Conservation (phyloP, 2,888 invertebrate species). For the Caenorhabditis macrosperma region DNA sequence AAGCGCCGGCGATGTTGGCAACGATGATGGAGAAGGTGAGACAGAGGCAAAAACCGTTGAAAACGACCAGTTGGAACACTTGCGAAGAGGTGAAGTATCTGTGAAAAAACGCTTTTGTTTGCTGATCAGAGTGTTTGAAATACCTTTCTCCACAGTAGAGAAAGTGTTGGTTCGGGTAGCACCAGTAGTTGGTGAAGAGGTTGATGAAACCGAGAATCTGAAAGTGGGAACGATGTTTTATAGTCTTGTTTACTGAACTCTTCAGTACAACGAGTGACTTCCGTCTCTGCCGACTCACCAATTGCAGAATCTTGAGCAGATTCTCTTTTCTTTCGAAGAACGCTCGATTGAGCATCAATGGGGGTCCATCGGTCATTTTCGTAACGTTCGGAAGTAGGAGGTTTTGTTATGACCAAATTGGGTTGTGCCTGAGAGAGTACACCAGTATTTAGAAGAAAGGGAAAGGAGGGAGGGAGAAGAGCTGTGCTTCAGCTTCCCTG, state of each 20-base stretch:
- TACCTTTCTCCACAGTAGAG: slow-evolving; percentile 59
- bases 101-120: slow-evolving; percentile 26
- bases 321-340: slow-evolving; percentile 65
- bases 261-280: too few species aligned
- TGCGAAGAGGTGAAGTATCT: slow-evolving; percentile 68
- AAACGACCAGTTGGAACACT: slow-evolving; percentile 72
- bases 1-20: slow-evolving; percentile 67
- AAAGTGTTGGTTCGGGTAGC: slow-evolving; percentile 68
- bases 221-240: too few species aligned
- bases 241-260: too few species aligned
- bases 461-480: slow-evolving; percentile 25
- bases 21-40: slow-evolving; percentile 67
- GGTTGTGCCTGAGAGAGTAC: slow-evolving; percentile 51
- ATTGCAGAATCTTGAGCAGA: slow-evolving; percentile 57
- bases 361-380: slow-evolving; percentile 62
- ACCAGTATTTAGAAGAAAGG: slow-evolving; percentile 35
- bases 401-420: slow-evolving; percentile 42
- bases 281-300: slow-evolving; percentile 21
- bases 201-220: slow-evolving; percentile 65
- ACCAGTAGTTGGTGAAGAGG: slow-evolving; percentile 64
- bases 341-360: slow-evolving; percentile 66
- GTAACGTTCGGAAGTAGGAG: slow-evolving; percentile 23
- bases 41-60: slow-evolving; percentile 70
- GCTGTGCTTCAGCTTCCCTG: slow-evolving; percentile 22
- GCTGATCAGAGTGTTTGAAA: not conserved